A percentile compares a stretch with the other conserved stretches of the same genome.
These are phyloP conservation scores for Oenanthe oenanthe DNA, from an alignment of 2,113 vertebrate genomes.

Conservation along the genomic window DNA sequence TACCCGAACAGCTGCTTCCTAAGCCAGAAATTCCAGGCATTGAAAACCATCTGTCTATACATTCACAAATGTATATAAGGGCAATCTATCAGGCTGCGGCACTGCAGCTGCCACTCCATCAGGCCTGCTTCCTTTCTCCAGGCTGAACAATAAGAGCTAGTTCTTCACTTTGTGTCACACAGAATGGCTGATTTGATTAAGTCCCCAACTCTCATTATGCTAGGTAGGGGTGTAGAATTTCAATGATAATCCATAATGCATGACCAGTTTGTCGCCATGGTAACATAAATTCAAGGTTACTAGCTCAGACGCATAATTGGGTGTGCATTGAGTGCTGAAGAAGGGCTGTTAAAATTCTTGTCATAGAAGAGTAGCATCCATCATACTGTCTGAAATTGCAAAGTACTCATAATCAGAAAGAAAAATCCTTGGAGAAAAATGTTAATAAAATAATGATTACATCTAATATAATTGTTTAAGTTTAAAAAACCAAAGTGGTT, in stretches of 20 bases:
- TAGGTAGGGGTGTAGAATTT: constrained; percentile 99
- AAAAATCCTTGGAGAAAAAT: constrained; percentile 89
- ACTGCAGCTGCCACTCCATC: constrained; percentile 90
- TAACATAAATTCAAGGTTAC: constrained; percentile 99
- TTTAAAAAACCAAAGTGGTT: constrained; percentile 69
- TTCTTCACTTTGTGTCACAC: constrained; percentile 97
- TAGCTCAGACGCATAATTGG: constrained; percentile 99
- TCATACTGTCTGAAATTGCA: constrained; percentile 93
- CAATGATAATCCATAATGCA: constrained; percentile 99
- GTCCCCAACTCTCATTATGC: constrained; percentile 99
- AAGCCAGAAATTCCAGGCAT: constrained; percentile 91
- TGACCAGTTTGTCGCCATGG: constrained; percentile 99
- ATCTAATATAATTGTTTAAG: constrained; percentile 78
- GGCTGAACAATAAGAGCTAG: constrained; percentile 89
- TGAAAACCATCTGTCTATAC: constrained; percentile 99
- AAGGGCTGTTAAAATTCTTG: constrained; percentile 99
- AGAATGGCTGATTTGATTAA: constrained; percentile 99
- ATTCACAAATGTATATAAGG: constrained; percentile 92
- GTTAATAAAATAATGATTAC: constrained; percentile 84
- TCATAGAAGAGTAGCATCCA: constrained; percentile 97
- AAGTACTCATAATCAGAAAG: constrained; percentile 93
- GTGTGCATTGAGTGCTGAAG: constrained; percentile 94
- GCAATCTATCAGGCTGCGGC: constrained; percentile 94
- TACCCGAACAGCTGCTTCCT: constrained; percentile 97
- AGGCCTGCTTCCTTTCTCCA: constrained; percentile 86